Conservation (phyloP, 37 sponge, comb jelly and placozoan species). For the Bolinopsis microptera region DNA sequence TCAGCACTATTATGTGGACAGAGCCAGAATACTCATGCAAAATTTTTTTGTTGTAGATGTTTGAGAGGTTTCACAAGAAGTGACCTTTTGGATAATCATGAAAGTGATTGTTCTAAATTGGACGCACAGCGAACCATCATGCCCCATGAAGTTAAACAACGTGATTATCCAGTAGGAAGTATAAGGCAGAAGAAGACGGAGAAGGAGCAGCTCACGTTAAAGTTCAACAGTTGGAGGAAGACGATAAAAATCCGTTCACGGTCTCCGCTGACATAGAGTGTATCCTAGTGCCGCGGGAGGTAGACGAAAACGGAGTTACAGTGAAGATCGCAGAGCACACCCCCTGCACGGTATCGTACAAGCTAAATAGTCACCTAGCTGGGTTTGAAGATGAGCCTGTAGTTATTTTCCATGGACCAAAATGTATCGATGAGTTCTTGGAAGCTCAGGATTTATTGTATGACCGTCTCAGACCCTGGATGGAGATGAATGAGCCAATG, state of each 20-base stretch:
- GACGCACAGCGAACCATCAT: no score
- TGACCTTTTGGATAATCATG: no score
- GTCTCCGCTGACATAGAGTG: conserved; percentile 10
- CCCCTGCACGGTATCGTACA: not conserved
- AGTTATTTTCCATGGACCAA: not conserved
- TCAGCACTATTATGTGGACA: no score
- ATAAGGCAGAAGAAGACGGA: no score
- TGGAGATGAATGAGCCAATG: not conserved
- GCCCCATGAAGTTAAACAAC: no score
- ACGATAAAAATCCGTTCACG: not conserved
- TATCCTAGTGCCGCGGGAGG: not conserved
- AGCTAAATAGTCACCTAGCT: not conserved
- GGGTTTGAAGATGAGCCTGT: not conserved
- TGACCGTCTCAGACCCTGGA: not conserved
- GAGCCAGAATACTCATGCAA: no score
- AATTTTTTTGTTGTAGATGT: no score
- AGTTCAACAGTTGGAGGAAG: conserved; percentile 16
- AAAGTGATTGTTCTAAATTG: no score
- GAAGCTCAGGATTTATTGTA: not conserved
- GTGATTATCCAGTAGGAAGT: no score
- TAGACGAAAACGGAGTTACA: not conserved
- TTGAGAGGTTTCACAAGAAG: no score
- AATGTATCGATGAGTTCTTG: no score
- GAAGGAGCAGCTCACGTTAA: no score
- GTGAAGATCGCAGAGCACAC: not conserved